Evolutionary conservation across 2,113 vertebrate genomes (phyloP).

Genomic region (Petromus typicus): DNA sequence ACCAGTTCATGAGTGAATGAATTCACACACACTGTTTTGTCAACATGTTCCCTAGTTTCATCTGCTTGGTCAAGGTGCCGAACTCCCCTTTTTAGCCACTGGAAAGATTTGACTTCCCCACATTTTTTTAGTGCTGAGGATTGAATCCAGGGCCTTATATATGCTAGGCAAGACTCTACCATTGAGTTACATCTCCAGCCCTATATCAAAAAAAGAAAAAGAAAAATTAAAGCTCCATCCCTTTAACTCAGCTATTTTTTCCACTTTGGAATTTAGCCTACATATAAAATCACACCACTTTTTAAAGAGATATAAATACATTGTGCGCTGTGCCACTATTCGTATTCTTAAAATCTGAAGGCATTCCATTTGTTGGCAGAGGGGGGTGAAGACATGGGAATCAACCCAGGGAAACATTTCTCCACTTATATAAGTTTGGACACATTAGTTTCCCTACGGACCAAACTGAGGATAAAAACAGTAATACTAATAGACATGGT

Average conservation of each 20-base stretch:
- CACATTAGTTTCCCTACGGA: background rate
- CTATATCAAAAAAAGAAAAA: too few species aligned
- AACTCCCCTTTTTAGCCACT: too few species aligned
- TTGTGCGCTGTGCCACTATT: background rate
- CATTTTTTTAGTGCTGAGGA: too few species aligned
- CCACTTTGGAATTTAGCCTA: slow-evolving; percentile 26
- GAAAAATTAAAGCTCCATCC: too few species aligned
- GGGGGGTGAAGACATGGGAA: background rate
- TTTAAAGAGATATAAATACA: background rate
- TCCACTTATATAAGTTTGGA: background rate
- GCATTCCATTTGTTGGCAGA: background rate
- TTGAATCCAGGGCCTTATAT: too few species aligned
- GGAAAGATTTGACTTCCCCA: too few species aligned
- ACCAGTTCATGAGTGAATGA: too few species aligned
- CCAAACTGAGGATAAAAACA: background rate
- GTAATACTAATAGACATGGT: background rate
- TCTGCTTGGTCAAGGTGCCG: too few species aligned
- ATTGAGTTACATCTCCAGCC: too few species aligned
- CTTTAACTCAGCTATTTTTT: background rate
- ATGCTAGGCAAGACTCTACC: too few species aligned
- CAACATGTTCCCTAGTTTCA: too few species aligned
- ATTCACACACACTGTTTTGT: too few species aligned
- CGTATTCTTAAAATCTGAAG: background rate
- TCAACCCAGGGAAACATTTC: background rate
- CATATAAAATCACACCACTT: background rate